phyloP scores from a whole-genome alignment of 2,888 invertebrate genomes.

The Hesperia comma region DNA sequence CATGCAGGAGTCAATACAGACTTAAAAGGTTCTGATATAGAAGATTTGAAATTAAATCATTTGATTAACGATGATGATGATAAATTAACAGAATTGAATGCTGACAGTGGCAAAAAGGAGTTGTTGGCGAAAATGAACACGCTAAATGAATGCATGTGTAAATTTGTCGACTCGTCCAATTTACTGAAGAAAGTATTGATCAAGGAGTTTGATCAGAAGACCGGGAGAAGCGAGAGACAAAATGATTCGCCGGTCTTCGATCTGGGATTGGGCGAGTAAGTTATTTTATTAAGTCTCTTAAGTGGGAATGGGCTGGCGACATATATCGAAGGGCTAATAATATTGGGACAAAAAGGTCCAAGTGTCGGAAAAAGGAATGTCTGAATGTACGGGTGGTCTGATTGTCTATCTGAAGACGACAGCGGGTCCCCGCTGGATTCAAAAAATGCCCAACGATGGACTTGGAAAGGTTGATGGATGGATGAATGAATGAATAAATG shows the following conservation, averaged over 20 bases:
- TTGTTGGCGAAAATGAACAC: constrained; percentile 67
- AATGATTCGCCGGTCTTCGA: constrained; percentile 59
- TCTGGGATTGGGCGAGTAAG: constrained; percentile 69
- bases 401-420: too few relatives aligned
- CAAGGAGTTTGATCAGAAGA: constrained; percentile 62
- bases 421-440: too few relatives aligned
- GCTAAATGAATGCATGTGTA: constrained; percentile 72
- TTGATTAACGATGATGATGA: constrained; percentile 59
- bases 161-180: constrained; percentile 71
- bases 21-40: constrained; percentile 57
- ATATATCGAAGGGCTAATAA: too few relatives aligned
- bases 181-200: constrained; percentile 66
- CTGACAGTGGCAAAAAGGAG: constrained; percentile 48
- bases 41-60: constrained; percentile 55
- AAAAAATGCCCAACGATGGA: too few relatives aligned
- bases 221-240: constrained; percentile 48
- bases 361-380: too few relatives aligned
- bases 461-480: too few relatives aligned
- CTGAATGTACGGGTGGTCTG: too few relatives aligned
- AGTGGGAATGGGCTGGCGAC: too few relatives aligned
- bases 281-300: constrained; percentile 39
- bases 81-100: constrained; percentile 52
- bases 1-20: constrained; percentile 68
- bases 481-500: too few relatives aligned
- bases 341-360: too few relatives aligned